Evolutionary conservation across 2,888 invertebrate species (phyloP), one percentile per base, ranked within the genome.

Genomic region (Leptinotarsa juncta): DNA sequence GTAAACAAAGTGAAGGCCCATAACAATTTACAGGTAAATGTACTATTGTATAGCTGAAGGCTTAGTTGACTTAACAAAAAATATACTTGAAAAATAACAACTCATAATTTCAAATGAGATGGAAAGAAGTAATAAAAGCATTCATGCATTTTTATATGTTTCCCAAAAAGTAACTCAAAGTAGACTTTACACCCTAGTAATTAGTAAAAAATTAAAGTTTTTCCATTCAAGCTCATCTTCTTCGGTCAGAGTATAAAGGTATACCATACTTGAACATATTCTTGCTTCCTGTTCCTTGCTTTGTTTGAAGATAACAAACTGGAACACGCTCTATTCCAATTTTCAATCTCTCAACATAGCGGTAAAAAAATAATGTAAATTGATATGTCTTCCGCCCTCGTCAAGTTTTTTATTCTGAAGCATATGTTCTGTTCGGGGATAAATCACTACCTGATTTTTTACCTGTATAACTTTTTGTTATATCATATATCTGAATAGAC

Each of bases 301-400:
- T 20, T 18, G 14, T 57, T 26, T 12, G 15, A 32, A 23, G 51
- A 55, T 18, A n/a, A 15, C 20, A 20, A 57, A 26, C 23, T n/a
- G 53, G 12, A 53, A 23, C 51, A 67, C 23, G 26, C 51, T 55
- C 51, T 67, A 48, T 67, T 14, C 49, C 48, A 66, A 72, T 51
- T 66, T 60, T 72, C 72, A 51, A 68, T 32, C 62, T 62, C 12
- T 16, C 73, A 70, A 67, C 53, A 68, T 77, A 79, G 76, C 78
- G 75, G 80, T 42, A 69, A 18, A 69, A 69, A 32, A 57, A 48
- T 26, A 57, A 48, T 26, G 69, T 79, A 78, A 79, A 79, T 79
- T 78, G 76, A 74, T 77, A 77, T 75, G 69, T 79, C 74, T 78
- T 70, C 76, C 73, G 72, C 75, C 76, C 77, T 69, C 70, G 57